Base-by-base conservation (phyloP, 2,113 vertebrate species). In the Hucho hucho region DNA sequence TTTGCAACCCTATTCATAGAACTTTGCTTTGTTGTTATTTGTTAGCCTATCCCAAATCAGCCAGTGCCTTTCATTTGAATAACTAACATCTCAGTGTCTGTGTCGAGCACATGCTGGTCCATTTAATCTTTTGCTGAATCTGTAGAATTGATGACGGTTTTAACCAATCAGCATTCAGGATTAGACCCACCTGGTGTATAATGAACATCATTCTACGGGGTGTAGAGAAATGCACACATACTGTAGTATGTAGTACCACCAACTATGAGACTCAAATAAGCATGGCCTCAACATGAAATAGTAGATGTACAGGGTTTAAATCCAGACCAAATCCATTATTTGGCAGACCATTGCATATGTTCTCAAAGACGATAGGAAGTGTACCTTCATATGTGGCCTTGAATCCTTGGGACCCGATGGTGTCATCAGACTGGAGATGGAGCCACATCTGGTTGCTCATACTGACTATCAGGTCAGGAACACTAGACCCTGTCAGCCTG, bases 371-470 rank as follows among this genome's bases (percentile, higher is more conserved):
- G 14, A 16, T 4, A 16, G 49, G 16, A 25, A n/a, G 24, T 18
- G n/a, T 93, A 99, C 97, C 98, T 97, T 99, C 96, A 87, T 97
- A 99, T 64, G 96, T 75, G 1, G 97, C 97, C 85, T 99, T 99
- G 80, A 99, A 99, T n/a, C 98, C 98, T 0, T 96, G 95, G 0
- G 97, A 98, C 49, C 96, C 97, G 12, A 99, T 98, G 75, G 97
- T 98, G 79, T 99, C 98, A 1, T 99, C 98, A 2, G 98, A 98
- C 76, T 99, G 98, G 24, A 99, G 93, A 74, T 99, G 97, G 3
- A 99, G 93, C 98, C 98, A 99, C 97, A 99, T 99, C 90, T 99
- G 97, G 89, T 93, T 98, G 87, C 95, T 98, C 95, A 98, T 94
- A 83, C 98, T 99, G 16, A 99, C 97, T 26, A 99, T 98, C 75